Evolutionary conservation across 2,797 vertebrate species (phyloP), one percentile per base, ranked within the genome.

Genomic region (Bovichtus diacanthus): DNA sequence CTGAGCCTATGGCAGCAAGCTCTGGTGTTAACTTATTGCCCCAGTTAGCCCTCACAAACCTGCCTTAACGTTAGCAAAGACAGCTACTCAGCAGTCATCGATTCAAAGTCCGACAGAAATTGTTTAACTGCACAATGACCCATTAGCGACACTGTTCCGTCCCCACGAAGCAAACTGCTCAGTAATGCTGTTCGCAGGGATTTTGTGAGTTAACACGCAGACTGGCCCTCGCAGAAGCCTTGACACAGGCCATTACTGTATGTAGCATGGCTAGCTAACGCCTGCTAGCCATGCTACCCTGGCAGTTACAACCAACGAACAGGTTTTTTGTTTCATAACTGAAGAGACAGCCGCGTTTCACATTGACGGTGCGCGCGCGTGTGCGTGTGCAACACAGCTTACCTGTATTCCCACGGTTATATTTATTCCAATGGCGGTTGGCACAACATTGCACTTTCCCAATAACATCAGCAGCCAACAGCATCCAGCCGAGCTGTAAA

Each of bases 401-500:
- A 95, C 95, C 95, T 93, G 83, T 81, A 60, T 85, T 81, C 78
- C 91, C 89, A 80, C 85, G 3, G 80, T 49, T 82, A 12, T 79
- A 38, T 89, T 91, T 92, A 92, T 79, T 95, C 90, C 93, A 81
- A n/a, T 70, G 67, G 87, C 43, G 78, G 85, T 89, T 91, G 93
- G 88, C 84, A 92, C 88, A 75, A 93, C 95, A 95, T 93, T 93
- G 94, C 86, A 89, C 86, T 89, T 86, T 85, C 83, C 86, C 86
- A 82, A 78, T 85, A 90, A 89, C 88, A 93, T 91, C 89, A 93
- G 90, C 88, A 89, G 88, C 90, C 83, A 88, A 80, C 89, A 92
- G 85, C 92, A 92, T 90, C 92, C 89, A 86, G 86, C 78, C 83
- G 87, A 89, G 92, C 95, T 95, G 94, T 96, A 95, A 96, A 96